Evolutionary conservation across 2,113 vertebrate genomes (phyloP), one percentile per base, ranked within the genome.

Genomic region (Boulengeromyrus knoepffleri): DNA sequence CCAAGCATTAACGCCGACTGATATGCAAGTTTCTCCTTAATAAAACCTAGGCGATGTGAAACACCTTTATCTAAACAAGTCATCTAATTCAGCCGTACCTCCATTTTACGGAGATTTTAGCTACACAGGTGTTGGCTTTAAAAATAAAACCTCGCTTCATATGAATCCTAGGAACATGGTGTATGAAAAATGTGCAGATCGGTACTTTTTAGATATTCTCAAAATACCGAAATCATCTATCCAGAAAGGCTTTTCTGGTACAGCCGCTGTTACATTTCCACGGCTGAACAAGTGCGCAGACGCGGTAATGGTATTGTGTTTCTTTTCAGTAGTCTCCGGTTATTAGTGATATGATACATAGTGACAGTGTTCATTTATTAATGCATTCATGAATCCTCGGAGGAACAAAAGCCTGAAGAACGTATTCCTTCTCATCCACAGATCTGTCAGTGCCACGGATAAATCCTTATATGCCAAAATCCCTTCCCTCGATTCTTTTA

Each of bases 331-430:
- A 56, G 80, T 62, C 21, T 85, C 77, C 77, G 80, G 53, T 85
- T 85, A 46, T 27, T 46, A 58, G 80, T 85, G 77, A 85, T 58
- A 46, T 58, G 89, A 85, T 85, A 45, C 89, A 89, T 89, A 56
- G 36, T 89, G 52, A 58, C 89, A 46, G 36, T 45, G 49, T 52
- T 42, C 88, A 74, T 88, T 49, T 88, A 70, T 88, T 62, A 47
- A 77, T 89, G 27, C n/a, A 89, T 83, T 74, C 70, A 53, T 15
- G 46, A 89, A 89, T 89, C 17, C 88, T 39, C 27, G 70, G 31
- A 89, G 47, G 27, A 19, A 89, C 80, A 89, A 50, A 83, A 87
- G n/a, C 85, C 13, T 39, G 10, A 24, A 66, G 87, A 45, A 62
- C 31, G 31, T 24, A 42, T 42, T 62, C 56, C 36, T 42, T 31